These are phyloP conservation scores for Salvelinus fontinalis DNA, from an alignment of 2,113 vertebrate species.

Conservation along the genomic window DNA sequence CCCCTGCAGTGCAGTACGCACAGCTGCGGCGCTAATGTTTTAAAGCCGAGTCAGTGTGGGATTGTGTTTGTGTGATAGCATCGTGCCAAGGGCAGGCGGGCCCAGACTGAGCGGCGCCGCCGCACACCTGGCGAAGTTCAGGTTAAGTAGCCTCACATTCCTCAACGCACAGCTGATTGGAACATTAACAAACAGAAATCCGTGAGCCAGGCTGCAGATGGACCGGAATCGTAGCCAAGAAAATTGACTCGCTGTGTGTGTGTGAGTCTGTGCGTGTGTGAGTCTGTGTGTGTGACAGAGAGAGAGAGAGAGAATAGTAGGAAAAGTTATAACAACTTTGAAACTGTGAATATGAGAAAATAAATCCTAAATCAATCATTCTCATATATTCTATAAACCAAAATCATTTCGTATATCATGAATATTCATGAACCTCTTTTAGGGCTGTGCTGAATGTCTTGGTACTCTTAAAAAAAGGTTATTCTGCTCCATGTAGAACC, in stretches of 20 bases:
- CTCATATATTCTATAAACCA: too few relatives aligned
- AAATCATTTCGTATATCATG: too few relatives aligned
- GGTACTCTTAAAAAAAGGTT: too few relatives aligned
- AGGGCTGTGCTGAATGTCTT: too few relatives aligned
- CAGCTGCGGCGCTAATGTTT: conserved; percentile 79
- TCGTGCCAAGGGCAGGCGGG: conserved; percentile 85
- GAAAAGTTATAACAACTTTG: too few relatives aligned
- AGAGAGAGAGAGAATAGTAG: too few relatives aligned
- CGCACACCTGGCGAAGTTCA: conserved; percentile 96
- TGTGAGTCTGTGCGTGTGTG: conserved; percentile 6
- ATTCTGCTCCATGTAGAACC: too few relatives aligned
- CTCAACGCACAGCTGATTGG: conserved; percentile 92
- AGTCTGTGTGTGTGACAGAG: not conserved
- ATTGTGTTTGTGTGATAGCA: conserved; percentile 81
- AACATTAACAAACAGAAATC: conserved; percentile 93
- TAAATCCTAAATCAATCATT: too few relatives aligned
- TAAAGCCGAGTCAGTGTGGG: conserved; percentile 68
- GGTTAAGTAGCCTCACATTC: conserved; percentile 94
- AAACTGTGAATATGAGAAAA: too few relatives aligned
- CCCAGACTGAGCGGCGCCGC: conserved; percentile 93
- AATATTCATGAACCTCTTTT: too few relatives aligned
- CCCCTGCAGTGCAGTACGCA: conserved; percentile 77
- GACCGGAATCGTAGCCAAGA: conserved; percentile 83
- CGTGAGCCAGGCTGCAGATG: conserved; percentile 88
- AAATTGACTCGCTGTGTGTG: conserved; percentile 38